Base-by-base conservation (phyloP, 2,888 invertebrate species). In the Sarcophaga rosellei region DNA sequence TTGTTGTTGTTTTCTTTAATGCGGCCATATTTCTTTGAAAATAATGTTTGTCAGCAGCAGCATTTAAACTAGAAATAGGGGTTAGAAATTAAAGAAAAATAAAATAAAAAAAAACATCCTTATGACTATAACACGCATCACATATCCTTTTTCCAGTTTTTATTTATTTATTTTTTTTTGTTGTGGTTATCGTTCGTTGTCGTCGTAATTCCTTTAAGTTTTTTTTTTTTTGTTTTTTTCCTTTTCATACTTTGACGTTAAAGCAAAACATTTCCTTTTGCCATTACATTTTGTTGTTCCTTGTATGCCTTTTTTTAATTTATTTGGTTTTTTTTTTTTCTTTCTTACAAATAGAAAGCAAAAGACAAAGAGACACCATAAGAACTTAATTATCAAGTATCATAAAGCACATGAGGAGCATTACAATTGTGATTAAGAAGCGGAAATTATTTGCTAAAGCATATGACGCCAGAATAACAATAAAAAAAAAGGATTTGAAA, bases 221-320 rank as follows among this genome's bases (percentile, higher is more conserved):
- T 44, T 44, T n/a, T 15, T 66, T n/a, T 44, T 65, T 12, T 20
- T 6, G 3, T 47, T 20, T 5, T 23, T 4, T 23, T 15, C n/a
- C 25, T 57, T 69, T 25, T 35, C 35, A 35, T 61, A 47, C 82
- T 77, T 82, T 82, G 77, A 82, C 61, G 61, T 57, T 65, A 72
- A 82, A 74, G 74, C 47, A 74, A 70, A 44, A 45, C 23, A 66
- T 77, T 73, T 20, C 75, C 25, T 57, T 81, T 63, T 69, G 21
- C 62, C 61, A 21, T 44, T 62, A 61, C 61, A n/a, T 73, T 61
- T 53, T 53, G 44, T 61, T 20, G 23, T 70, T 70, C 4, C 17
- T 53, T 53, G 11, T 72, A 35, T 35, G 8, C 8, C 5, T 61
- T 20, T 23, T 35, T 45, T 61, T 20, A 15, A 47, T 53, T 53